These are phyloP conservation scores for Benthosema pterotum DNA, from an alignment of 2,797 vertebrate species.

Conservation along the genomic window DNA sequence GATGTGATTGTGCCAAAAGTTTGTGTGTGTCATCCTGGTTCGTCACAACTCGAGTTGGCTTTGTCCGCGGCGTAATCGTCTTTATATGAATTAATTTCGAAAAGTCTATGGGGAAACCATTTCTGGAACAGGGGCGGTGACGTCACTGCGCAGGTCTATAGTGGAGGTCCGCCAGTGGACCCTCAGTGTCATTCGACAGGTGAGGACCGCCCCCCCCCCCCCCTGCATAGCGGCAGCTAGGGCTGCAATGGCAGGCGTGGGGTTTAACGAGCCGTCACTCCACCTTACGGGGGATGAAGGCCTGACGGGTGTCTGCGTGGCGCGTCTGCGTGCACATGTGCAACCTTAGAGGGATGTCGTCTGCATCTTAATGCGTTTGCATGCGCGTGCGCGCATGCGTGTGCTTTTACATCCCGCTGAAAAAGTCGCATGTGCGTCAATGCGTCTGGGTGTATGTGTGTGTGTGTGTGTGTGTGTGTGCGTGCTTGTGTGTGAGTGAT, in stretches of 20 bases:
- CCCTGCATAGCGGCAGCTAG: slow-evolving; percentile 52
- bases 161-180: not conserved
- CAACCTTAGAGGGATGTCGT: too few relatives aligned
- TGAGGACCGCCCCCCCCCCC: slow-evolving; percentile 57
- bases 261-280: slow-evolving; percentile 72
- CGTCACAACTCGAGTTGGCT: too few relatives aligned
- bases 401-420: too few relatives aligned
- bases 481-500: not conserved
- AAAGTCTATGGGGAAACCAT: too few relatives aligned
- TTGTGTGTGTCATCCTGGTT: too few relatives aligned
- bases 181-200: slow-evolving; percentile 46
- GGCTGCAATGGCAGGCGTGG: slow-evolving; percentile 55
- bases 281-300: slow-evolving; percentile 39
- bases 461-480: not conserved
- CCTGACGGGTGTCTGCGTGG: slow-evolving; percentile 34
- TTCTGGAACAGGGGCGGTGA: too few relatives aligned
- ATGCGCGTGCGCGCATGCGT: too few relatives aligned
- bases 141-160: too few relatives aligned
- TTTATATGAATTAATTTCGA: too few relatives aligned
- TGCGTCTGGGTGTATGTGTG: not conserved
- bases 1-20: too few relatives aligned
- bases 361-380: not conserved
- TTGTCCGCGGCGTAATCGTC: too few relatives aligned
- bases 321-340: too few relatives aligned
- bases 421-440: not conserved